Evolutionary conservation across 2,888 invertebrate genomes (phyloP).

Genomic region (Formica aserva): DNA sequence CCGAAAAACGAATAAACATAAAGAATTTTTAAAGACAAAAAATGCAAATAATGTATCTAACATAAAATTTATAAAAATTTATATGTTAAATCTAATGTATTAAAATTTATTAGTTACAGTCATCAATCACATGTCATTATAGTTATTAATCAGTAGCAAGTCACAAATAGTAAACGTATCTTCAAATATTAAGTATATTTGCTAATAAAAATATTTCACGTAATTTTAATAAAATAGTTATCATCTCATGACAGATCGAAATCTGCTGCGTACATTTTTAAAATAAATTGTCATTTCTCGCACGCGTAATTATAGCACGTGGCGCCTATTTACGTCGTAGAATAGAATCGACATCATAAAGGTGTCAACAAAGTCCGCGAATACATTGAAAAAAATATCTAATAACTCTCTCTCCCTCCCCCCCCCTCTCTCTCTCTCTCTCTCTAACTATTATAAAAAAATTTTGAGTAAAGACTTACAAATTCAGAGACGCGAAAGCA

Average conservation of each 20-base stretch:
- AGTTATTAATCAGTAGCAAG: background rate
- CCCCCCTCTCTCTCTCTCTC: too few species aligned
- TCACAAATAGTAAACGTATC: background rate
- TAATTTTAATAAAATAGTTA: constrained; percentile 13
- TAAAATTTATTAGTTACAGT: too few species aligned
- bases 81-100: too few species aligned
- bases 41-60: background rate
- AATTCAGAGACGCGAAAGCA: background rate
- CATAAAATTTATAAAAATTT: background rate
- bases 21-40: background rate
- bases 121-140: constrained; percentile 11
- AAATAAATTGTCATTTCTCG: constrained; percentile 38
- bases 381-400: constrained; percentile 5
- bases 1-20: background rate
- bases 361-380: constrained; percentile 4
- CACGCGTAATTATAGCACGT: constrained; percentile 16
- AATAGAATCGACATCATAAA: constrained; percentile 27
- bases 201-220: background rate
- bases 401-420: background rate
- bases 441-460: background rate
- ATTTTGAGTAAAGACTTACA: background rate
- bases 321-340: constrained; percentile 15
- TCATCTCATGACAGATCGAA: background rate
- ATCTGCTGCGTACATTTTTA: constrained; percentile 14
- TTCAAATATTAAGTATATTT: background rate